phyloP scores from a whole-genome alignment of 2,797 vertebrate species.

The Chelidonichthys spinosus region DNA sequence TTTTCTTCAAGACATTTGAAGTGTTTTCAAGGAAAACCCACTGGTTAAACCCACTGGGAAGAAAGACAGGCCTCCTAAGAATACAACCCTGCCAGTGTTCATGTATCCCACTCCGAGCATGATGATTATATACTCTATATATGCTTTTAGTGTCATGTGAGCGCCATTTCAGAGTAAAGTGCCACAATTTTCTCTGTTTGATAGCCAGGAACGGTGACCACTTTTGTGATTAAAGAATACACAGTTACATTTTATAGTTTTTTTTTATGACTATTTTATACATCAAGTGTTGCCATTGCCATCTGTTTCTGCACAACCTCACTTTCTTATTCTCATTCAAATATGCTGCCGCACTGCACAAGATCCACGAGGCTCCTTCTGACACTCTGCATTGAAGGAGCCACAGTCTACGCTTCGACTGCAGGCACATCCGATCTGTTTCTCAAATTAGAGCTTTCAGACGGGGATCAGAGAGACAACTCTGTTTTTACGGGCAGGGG shows the following conservation, averaged over 20 bases:
- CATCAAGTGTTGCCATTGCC: background rate
- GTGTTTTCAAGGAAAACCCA: background rate
- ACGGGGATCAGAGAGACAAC: too few relatives aligned
- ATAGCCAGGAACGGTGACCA: conserved; percentile 23
- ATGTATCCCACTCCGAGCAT: conserved; percentile 22
- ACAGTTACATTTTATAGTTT: background rate
- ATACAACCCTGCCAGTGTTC: conserved; percentile 4
- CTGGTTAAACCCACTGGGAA: too few relatives aligned
- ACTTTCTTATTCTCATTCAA: background rate
- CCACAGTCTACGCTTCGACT: too few relatives aligned
- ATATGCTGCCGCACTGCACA: background rate
- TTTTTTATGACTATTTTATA: background rate
- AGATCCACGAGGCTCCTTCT: background rate
- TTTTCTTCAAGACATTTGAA: too few relatives aligned
- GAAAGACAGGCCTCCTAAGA: conserved; percentile 1
- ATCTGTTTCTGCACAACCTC: conserved; percentile 19
- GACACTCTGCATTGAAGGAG: background rate
- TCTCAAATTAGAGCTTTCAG: too few relatives aligned
- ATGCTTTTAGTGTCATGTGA: conserved; percentile 46
- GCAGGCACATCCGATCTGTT: too few relatives aligned
- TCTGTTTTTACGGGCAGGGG: too few relatives aligned
- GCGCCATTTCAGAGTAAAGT: conserved; percentile 13
- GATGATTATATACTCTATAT: conserved; percentile 23
- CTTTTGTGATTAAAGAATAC: conserved; percentile 26
- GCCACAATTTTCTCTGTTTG: conserved; percentile 24